These are phyloP conservation scores for Acipenser oxyrinchus DNA, from an alignment of 2,797 vertebrate genomes.

Conservation along the genomic window DNA sequence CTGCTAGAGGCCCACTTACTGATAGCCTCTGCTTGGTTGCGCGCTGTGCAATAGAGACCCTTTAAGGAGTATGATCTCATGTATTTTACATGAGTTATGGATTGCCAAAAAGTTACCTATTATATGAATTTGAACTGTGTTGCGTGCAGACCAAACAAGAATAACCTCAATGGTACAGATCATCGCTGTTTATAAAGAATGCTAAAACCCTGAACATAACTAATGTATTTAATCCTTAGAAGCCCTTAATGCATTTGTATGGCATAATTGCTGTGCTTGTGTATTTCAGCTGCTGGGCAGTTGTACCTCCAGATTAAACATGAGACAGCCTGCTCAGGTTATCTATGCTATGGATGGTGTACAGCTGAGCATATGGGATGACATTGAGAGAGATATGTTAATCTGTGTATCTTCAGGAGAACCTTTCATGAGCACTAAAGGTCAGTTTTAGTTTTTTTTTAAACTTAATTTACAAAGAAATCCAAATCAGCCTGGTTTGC, in stretches of 20 bases:
- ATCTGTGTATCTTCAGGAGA: conserved; percentile 37
- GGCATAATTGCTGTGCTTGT: neutral
- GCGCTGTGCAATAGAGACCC: no score
- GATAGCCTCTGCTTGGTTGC: no score
- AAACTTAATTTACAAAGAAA: neutral
- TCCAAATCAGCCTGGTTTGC: neutral
- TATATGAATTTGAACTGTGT: neutral
- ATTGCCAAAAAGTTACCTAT: no score
- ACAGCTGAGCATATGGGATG: conserved; percentile 24
- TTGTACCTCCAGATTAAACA: conserved; percentile 28
- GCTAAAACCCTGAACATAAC: neutral
- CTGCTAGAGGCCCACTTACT: no score
- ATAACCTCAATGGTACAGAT: neutral
- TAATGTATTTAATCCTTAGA: neutral
- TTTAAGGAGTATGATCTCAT: no score
- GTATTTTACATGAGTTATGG: no score
- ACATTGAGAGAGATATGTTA: conserved; percentile 26
- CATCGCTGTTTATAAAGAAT: neutral
- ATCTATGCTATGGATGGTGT: conserved; percentile 12
- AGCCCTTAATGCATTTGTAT: neutral
- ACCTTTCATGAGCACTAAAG: conserved; percentile 32
- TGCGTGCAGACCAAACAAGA: neutral
- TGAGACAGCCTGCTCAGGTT: conserved; percentile 26
- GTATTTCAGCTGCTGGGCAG: conserved; percentile 30
- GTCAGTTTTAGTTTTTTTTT: conserved; percentile 19